Conservation (phyloP, 1,140 invertebrate genomes). For the Thaumatotibia leucotreta region DNA sequence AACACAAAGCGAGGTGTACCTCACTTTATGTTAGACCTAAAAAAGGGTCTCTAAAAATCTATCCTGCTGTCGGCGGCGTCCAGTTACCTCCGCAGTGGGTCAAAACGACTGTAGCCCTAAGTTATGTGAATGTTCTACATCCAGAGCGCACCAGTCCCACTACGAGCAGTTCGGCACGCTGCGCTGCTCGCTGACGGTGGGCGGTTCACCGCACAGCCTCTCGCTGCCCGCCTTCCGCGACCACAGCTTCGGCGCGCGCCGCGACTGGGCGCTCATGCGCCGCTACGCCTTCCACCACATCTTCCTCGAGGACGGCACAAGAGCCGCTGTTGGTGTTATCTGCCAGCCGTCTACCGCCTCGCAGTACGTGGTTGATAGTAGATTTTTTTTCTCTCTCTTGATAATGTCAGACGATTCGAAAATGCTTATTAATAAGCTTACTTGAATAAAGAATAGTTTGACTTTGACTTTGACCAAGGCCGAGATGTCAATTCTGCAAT, state of each 20-base stretch:
- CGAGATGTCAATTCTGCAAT: too few relatives aligned
- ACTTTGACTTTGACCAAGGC: too few relatives aligned
- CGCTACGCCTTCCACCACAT: slow-evolving; percentile 85
- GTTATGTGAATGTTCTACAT: too few relatives aligned
- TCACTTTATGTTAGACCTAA: too few relatives aligned
- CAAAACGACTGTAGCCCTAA: too few relatives aligned
- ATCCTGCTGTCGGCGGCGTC: too few relatives aligned
- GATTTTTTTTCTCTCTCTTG: too few relatives aligned
- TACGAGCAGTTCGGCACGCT: slow-evolving; percentile 84
- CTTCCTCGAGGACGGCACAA: slow-evolving; percentile 79
- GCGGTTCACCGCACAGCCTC: slow-evolving; percentile 66
- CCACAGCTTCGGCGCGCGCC: slow-evolving; percentile 82
- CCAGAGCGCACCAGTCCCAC: slow-evolving; percentile 84
- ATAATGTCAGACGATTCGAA: too few relatives aligned
- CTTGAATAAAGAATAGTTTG: too few relatives aligned
- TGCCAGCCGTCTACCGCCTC: slow-evolving; percentile 81
- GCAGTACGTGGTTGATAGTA: slow-evolving; percentile 73
- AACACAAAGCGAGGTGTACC: too few relatives aligned
- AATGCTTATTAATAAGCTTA: too few relatives aligned
- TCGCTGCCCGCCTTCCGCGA: slow-evolving; percentile 79
- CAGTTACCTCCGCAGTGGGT: background rate
- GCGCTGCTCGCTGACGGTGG: slow-evolving; percentile 75
- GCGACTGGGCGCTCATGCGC: slow-evolving; percentile 84
- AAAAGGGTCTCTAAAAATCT: too few relatives aligned
- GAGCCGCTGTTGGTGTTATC: slow-evolving; percentile 80